Conservation (phyloP, 2,113 vertebrate genomes). For the Phodopus roborovskii region DNA sequence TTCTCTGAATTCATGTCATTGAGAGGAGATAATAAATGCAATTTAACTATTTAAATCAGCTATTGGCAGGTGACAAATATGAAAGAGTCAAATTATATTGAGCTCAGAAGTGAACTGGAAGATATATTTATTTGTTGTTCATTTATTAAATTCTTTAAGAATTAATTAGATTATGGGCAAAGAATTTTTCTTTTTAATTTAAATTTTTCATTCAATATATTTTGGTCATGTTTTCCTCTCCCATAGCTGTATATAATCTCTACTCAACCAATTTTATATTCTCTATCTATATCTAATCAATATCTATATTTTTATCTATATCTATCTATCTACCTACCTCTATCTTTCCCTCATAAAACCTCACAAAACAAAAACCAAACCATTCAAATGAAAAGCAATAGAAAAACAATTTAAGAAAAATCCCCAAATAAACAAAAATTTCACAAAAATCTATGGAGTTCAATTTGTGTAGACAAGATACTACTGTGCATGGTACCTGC, state of each 20-base stretch:
- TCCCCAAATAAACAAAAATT: neutral
- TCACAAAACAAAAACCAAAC: neutral
- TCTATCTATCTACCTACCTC: no score
- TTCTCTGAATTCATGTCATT: neutral
- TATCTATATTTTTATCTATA: no score
- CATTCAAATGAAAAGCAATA: neutral
- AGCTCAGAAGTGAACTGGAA: neutral
- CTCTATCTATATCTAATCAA: neutral
- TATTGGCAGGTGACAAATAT: neutral
- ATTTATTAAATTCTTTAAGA: neutral
- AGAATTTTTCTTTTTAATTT: neutral
- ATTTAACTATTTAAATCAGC: neutral
- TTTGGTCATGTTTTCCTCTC: neutral
- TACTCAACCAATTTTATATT: neutral
- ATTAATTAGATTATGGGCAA: neutral
- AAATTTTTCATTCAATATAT: neutral
- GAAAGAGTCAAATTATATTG: neutral
- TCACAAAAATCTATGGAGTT: neutral
- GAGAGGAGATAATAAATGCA: neutral
- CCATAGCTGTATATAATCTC: no score
- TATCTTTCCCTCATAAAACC: neutral
- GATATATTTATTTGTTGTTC: neutral
- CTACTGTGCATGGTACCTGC: neutral
- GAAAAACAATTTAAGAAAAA: neutral
- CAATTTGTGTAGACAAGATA: neutral